These are phyloP conservation scores for Atrichornis clamosus DNA, from an alignment of 2,113 vertebrate genomes.

Conservation along the genomic window DNA sequence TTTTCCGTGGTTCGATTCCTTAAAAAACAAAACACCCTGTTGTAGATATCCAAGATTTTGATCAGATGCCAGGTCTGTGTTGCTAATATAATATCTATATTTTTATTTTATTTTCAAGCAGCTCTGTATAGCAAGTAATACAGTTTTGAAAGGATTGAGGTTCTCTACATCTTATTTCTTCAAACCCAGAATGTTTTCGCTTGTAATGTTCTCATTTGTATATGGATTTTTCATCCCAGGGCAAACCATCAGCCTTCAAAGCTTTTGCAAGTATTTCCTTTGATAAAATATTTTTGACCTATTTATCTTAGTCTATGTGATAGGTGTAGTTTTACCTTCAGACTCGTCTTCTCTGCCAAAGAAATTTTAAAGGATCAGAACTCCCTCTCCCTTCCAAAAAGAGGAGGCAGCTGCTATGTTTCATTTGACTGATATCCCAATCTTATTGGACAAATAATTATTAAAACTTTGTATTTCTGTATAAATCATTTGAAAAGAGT, in stretches of 20 bases:
- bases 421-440: not conserved
- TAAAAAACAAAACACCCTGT: not conserved
- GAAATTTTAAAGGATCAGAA: not conserved
- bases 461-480: not conserved
- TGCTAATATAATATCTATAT: not conserved
- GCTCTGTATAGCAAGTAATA: not conserved
- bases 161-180: not conserved
- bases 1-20: not conserved
- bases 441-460: constrained; percentile 7
- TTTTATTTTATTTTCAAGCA: not conserved
- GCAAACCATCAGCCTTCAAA: not conserved
- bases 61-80: not conserved
- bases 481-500: not conserved
- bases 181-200: not conserved
- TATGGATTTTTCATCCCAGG: not conserved
- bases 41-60: not conserved
- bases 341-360: not conserved
- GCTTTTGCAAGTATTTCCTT: not conserved
- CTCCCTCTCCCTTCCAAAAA: not conserved
- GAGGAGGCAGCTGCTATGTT: not conserved
- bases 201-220: not conserved
- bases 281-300: not conserved
- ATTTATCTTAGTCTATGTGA: not conserved
- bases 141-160: not conserved
- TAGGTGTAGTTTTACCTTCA: not conserved